Conservation (phyloP, 1,140 invertebrate species). For the Ips nitidus region DNA sequence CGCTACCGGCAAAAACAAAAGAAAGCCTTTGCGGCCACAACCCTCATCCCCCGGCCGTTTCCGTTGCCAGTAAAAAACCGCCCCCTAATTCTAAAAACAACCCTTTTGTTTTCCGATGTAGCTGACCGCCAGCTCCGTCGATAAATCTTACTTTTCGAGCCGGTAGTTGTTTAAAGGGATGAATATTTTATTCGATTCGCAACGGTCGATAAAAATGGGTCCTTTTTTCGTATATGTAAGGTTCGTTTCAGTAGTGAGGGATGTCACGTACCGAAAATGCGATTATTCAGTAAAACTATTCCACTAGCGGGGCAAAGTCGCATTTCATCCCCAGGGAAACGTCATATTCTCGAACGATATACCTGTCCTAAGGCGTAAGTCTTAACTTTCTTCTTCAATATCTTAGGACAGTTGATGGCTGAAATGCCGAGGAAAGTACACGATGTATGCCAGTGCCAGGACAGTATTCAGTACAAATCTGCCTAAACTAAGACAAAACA, state of each 20-base stretch:
- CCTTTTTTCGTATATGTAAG: background rate
- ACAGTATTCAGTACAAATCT: background rate
- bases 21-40: conserved; percentile 32
- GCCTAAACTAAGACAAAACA: too few species aligned
- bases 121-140: conserved; percentile 32
- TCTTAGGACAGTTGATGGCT: conserved; percentile 32
- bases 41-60: conserved; percentile 30
- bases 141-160: conserved; percentile 35
- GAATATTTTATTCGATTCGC: conserved; percentile 27
- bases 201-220: conserved; percentile 4
- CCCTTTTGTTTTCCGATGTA: conserved; percentile 35
- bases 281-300: conserved; percentile 24
- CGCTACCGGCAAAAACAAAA: conserved; percentile 35
- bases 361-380: conserved; percentile 28
- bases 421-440: conserved; percentile 9
- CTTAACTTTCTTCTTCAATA: conserved; percentile 35
- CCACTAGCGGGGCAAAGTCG: conserved; percentile 13
- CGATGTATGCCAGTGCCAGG: conserved; percentile 25
- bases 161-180: conserved; percentile 26
- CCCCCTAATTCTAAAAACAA: conserved; percentile 36
- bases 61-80: conserved; percentile 32
- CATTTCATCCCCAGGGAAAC: conserved; percentile 27
- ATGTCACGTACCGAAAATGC: conserved; percentile 6
- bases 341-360: conserved; percentile 29
- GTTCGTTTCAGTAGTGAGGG: too few species aligned